These are phyloP conservation scores for Drosophila hydei DNA, from an alignment of 1,140 invertebrate genomes.

Conservation along the genomic window DNA sequence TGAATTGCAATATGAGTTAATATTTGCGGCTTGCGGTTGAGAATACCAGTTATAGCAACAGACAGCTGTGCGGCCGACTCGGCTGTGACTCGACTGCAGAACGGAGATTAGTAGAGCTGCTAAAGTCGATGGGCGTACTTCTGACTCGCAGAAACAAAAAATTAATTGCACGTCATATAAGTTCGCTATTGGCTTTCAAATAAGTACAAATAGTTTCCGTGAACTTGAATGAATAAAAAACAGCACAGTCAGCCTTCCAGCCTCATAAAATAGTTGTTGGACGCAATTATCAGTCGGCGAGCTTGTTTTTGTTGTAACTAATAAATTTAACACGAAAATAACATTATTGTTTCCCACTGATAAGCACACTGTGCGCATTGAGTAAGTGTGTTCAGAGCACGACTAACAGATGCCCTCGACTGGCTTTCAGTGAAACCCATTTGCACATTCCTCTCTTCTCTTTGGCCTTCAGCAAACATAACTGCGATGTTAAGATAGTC, in stretches of 20 bases:
- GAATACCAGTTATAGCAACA: background rate
- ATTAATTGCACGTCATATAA: constrained; percentile 6
- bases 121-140: constrained; percentile 33
- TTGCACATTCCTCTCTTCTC: too few species aligned
- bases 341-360: constrained; percentile 61
- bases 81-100: constrained; percentile 34
- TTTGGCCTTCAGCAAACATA: too few species aligned
- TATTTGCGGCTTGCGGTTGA: constrained; percentile 44
- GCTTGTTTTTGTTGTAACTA: constrained; percentile 34
- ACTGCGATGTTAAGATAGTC: too few species aligned
- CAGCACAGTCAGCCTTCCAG: background rate
- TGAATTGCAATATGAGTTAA: background rate
- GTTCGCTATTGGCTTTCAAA: constrained; percentile 9
- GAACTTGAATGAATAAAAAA: constrained; percentile 46
- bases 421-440: too few species aligned
- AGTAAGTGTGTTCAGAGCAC: background rate
- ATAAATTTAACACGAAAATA: constrained; percentile 67
- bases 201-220: constrained; percentile 14
- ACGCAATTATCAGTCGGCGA: constrained; percentile 56
- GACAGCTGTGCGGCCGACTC: background rate
- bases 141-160: constrained; percentile 14
- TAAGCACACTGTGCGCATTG: constrained; percentile 30
- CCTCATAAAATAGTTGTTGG: constrained; percentile 14
- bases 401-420: background rate
- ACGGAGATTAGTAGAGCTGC: constrained; percentile 24